Conservation (phyloP, 2,888 invertebrate species). For the Coelinius sp. region DNA sequence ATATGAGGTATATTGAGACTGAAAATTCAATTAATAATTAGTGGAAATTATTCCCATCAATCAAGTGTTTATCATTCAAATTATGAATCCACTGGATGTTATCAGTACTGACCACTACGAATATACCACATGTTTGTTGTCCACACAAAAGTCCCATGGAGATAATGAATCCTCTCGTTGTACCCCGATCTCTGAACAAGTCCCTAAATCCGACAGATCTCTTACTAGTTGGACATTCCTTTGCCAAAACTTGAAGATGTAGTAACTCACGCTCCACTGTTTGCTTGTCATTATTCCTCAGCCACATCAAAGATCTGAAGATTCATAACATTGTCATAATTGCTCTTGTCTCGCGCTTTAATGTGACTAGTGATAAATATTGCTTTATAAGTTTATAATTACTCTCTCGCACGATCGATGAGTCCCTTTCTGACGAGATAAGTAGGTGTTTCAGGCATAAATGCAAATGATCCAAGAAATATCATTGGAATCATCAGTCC, state of each 20-base stretch:
- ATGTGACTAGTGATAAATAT: too few species aligned
- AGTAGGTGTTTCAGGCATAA: slow-evolving; percentile 75
- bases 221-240: slow-evolving; percentile 47
- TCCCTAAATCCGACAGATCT: slow-evolving; percentile 58
- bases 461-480: slow-evolving; percentile 67
- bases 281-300: slow-evolving; percentile 57
- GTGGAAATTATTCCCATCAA: neutral
- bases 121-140: slow-evolving; percentile 71
- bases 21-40: slow-evolving; percentile 41
- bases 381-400: slow-evolving; percentile 45
- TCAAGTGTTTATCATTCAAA: too few species aligned
- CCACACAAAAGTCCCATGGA: slow-evolving; percentile 65
- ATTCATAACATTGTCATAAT: neutral
- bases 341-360: too few species aligned
- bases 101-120: slow-evolving; percentile 67
- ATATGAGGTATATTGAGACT: slow-evolving; percentile 72
- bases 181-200: slow-evolving; percentile 64
- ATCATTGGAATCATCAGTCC: slow-evolving; percentile 70
- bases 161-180: slow-evolving; percentile 66
- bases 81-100: too few species aligned
- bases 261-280: slow-evolving; percentile 58
- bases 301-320: slow-evolving; percentile 59
- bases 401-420: slow-evolving; percentile 65
- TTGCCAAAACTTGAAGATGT: slow-evolving; percentile 54
- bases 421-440: slow-evolving; percentile 66